Base-by-base conservation (phyloP, 2,797 vertebrate genomes). In the Sorex maritimensis region DNA sequence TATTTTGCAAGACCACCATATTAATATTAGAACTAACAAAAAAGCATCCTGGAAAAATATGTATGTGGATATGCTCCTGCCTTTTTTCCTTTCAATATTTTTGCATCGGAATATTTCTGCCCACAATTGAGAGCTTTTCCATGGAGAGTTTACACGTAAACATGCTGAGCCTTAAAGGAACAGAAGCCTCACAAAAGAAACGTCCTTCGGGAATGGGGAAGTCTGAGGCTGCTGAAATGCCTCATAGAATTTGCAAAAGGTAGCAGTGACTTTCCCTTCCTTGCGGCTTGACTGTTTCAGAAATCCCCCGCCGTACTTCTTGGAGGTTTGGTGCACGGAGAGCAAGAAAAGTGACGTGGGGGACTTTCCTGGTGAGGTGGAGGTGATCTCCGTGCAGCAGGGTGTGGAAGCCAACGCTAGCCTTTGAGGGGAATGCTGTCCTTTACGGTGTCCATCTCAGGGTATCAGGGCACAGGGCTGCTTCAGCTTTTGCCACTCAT, bases 71-170 rank as follows among this genome's bases (percentile, higher is more conserved):
- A 75, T 92, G 86, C 65, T 28, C 72, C 58, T 10, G 28, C 83
- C 15, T 75, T 83, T 44, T 91, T 89, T 72, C 78, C 41, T 44
- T 94, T 91, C 81, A 95, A 68, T 87, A 17, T 23, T 26, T 24
- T 84, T 55, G 5, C 41, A 24, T 95, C 81, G 71, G 88, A 95
- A 75, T 49, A 65, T 86, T 94, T 93, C 72, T 93, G 55, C 28
- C 41, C 65, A 90, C 21, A 85, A 73, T 68, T 91, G 84, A 92
- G 38, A 93, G 30, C 72, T 92, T 95, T 88, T 81, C 81, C 44
- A 6, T 23, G 38, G 63, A 77, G 75, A 92, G 83, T 93, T 93
- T 92, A 95, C 82, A 71, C 26, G 84, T 84, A 85, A 93, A 90
- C 3, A 72, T 86, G 84, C 87, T 88, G 81, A 85, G 71, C 21